These are phyloP conservation scores for Artibeus lituratus DNA, from an alignment of 2,797 vertebrate species.

Conservation along the genomic window DNA sequence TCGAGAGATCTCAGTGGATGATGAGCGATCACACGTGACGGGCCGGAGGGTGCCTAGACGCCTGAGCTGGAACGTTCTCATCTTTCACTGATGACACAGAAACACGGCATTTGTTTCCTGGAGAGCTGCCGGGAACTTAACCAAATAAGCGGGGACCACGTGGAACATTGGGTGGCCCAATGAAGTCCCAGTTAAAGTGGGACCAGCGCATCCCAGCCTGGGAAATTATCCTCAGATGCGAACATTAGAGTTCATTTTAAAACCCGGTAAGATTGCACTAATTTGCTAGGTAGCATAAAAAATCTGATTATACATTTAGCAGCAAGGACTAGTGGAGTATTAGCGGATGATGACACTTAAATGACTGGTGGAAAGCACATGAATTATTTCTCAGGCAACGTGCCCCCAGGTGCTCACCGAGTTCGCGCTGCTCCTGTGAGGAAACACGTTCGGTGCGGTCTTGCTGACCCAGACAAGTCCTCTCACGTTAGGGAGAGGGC, in stretches of 20 bases:
- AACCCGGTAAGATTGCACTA: background rate
- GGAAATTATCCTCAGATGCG: constrained; percentile 26
- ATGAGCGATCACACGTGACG: background rate
- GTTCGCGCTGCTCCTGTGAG: background rate
- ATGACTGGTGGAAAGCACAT: background rate
- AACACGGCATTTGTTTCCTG: background rate
- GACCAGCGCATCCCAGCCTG: background rate
- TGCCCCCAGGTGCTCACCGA: background rate
- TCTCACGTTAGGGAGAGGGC: background rate
- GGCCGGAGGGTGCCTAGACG: constrained; percentile 13
- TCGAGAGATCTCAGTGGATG: background rate
- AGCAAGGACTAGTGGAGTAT: background rate
- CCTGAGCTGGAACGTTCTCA: constrained; percentile 16
- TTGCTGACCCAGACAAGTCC: background rate
- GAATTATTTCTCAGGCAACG: constrained; percentile 1
- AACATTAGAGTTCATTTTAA: constrained; percentile 6
- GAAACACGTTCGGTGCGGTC: background rate
- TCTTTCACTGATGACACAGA: constrained; percentile 28
- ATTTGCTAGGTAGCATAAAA: background rate
- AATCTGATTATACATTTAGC: background rate
- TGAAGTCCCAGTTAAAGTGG: background rate
- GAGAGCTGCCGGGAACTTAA: background rate
- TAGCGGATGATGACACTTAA: background rate
- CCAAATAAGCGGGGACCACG: constrained; percentile 26
- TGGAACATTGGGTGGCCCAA: background rate